Base-by-base conservation (phyloP, 1,140 invertebrate species). In the Drosophila parvula region DNA sequence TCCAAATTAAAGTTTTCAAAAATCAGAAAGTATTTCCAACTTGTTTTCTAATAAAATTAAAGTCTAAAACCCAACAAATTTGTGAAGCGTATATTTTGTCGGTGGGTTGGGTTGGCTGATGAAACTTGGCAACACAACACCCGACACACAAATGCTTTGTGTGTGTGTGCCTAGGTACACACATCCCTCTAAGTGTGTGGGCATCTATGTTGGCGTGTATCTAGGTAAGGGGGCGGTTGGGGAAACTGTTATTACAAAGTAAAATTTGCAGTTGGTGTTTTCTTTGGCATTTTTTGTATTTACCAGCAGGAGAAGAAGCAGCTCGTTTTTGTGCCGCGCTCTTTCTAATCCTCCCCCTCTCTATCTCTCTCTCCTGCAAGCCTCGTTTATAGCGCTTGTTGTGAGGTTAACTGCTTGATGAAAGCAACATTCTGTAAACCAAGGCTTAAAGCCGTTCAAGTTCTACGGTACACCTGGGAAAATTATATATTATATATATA, bases 241-340 rank as follows among this genome's bases (percentile, higher is more conserved):
- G 40, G 44, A 58, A 79, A 69, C 47, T 81, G 68, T 78, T 85
- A 78, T 85, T 86, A 78, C 61, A 85, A 74, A 85, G 63, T 86
- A 64, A 60, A 81, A 71, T 85, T 78, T 67, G 53, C 63, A 78
- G 63, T 69, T 74, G 60, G 73, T 62, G 64, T 73, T 84, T 80
- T 73, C 48, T 44, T 68, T 62, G 36, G 30, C 53, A 51, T 78
- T 53, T 61, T 55, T 59, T 36, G 28, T 44, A 36, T 30, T 53
- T 16, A 12, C 43, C 59, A 30, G 10, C 14, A 47, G 36, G 30
- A 51, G 40, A 55, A 28, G 40, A 47, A 44, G 58, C 18, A 53
- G 34, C 36, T 30, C n/a, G 18, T 14, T 45, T 44, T 74, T 63
- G 48, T 75, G 73, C 34, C 41, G 12, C 18, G 36, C 18, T 28